phyloP scores from a whole-genome alignment of 2,113 vertebrate species.

The Bubo blakistoni region DNA sequence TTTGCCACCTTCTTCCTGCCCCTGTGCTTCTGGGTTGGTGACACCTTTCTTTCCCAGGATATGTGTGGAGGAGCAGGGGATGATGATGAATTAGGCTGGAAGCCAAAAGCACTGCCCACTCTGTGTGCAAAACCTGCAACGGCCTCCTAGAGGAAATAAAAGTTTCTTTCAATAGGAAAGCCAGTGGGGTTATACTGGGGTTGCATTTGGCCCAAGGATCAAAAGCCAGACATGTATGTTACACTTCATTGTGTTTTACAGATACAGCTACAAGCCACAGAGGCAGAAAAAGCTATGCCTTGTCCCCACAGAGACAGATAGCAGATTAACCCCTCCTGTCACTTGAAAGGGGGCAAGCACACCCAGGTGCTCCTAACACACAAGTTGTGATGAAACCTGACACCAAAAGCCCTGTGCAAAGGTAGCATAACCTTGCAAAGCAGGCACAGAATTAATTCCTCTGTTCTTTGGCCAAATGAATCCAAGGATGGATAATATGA shows the following conservation, averaged over 20 bases:
- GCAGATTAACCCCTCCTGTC: neutral
- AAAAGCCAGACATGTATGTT: constrained; percentile 6
- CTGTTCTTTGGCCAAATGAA: neutral
- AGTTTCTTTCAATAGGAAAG: neutral
- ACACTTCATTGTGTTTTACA: neutral
- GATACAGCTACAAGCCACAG: neutral
- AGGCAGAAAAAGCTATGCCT: neutral
- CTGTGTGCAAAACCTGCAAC: neutral
- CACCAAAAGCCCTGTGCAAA: neutral
- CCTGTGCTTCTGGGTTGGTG: neutral
- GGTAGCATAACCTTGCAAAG: neutral
- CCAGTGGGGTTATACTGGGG: neutral
- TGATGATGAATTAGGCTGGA: neutral
- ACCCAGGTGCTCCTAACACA: neutral
- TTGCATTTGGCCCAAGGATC: neutral
- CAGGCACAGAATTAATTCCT: neutral
- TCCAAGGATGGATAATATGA: neutral
- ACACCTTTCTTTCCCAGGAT: constrained; percentile 7
- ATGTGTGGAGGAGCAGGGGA: neutral
- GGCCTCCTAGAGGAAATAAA: neutral
- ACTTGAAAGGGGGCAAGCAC: neutral
- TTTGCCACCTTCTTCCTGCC: neutral
- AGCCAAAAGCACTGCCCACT: neutral
- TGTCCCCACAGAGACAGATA: neutral
- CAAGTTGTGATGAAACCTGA: neutral